A percentile compares a stretch with the other conserved stretches of the same genome.
Conservation (phyloP, 2,113 vertebrate species). For the Herpailurus yagouaroundi region DNA sequence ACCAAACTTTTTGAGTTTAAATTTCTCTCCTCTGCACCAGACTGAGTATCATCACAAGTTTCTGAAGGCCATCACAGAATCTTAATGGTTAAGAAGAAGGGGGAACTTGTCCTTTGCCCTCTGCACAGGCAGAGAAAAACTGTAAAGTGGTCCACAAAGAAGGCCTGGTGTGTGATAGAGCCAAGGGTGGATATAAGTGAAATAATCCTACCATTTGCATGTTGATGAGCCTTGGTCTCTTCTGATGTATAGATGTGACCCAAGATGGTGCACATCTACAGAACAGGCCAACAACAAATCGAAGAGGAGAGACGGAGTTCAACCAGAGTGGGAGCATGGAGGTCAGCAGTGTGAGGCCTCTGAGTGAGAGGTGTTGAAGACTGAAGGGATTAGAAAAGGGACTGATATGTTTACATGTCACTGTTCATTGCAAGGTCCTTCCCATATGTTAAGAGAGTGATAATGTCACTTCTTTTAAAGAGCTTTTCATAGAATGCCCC, state of each 20-base stretch:
- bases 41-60: not conserved
- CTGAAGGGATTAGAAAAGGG: not conserved
- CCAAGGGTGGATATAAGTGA: not conserved
- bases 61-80: not conserved
- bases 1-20: not conserved
- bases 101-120: not conserved
- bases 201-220: not conserved
- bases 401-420: not conserved
- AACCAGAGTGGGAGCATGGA: not conserved
- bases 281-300: not conserved
- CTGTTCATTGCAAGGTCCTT: not conserved
- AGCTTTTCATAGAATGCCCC: not conserved
- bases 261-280: not conserved
- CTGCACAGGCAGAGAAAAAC: not conserved
- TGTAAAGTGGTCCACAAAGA: not conserved
- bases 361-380: not conserved
- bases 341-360: not conserved
- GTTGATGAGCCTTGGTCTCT: not conserved
- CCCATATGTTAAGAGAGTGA: not conserved
- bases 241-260: not conserved
- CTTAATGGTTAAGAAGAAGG: not conserved
- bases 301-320: not conserved
- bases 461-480: not conserved
- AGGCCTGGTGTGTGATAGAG: not conserved
- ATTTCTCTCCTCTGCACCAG: not conserved